Conservation (phyloP, 30 jellyfish, hydroid and myxozoan species). For the Pseudorhiza aurosa region DNA sequence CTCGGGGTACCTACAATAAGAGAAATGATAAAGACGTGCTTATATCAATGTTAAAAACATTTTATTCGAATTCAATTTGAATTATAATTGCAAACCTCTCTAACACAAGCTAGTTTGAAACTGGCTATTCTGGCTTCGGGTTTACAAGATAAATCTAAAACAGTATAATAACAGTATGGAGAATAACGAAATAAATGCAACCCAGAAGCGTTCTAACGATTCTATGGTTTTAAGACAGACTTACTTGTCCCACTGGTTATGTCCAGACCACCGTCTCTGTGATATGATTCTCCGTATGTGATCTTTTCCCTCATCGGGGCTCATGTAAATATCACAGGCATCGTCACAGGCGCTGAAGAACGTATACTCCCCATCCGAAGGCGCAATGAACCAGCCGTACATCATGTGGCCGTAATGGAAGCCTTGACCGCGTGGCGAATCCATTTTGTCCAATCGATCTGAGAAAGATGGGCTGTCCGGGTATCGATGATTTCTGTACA, state of each 20-base stretch:
- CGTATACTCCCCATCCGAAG: slow-evolving; percentile 95
- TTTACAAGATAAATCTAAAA: too few species aligned
- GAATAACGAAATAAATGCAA: too few species aligned
- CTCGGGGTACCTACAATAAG: slow-evolving; percentile 97
- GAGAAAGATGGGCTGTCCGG: slow-evolving; percentile 79
- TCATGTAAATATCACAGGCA: slow-evolving; percentile 96
- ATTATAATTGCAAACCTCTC: too few species aligned
- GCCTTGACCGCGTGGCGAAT: slow-evolving; percentile 79
- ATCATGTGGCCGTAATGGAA: slow-evolving; percentile 93
- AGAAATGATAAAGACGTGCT: too few species aligned
- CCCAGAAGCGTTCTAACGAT: too few species aligned
- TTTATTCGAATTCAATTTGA: too few species aligned
- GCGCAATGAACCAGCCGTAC: slow-evolving; percentile 97
- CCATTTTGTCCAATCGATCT: slow-evolving; percentile 77
- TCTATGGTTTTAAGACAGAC: slow-evolving; percentile 18
- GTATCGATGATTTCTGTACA: slow-evolving; percentile 83
- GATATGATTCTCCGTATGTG: slow-evolving; percentile 89
- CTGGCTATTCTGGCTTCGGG: too few species aligned
- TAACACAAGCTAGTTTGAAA: too few species aligned
- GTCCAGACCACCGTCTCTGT: slow-evolving; percentile 95
- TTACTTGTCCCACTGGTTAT: slow-evolving; percentile 98
- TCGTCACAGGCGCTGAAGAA: slow-evolving; percentile 98
- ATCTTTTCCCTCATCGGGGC: slow-evolving; percentile 97
- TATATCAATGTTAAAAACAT: too few species aligned
- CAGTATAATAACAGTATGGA: too few species aligned